Percentiles rank a stretch among this genome's conserved stretches.
These are phyloP conservation scores for Ectemnius cavifrons DNA, from an alignment of 2,888 invertebrate genomes.

Conservation along the genomic window DNA sequence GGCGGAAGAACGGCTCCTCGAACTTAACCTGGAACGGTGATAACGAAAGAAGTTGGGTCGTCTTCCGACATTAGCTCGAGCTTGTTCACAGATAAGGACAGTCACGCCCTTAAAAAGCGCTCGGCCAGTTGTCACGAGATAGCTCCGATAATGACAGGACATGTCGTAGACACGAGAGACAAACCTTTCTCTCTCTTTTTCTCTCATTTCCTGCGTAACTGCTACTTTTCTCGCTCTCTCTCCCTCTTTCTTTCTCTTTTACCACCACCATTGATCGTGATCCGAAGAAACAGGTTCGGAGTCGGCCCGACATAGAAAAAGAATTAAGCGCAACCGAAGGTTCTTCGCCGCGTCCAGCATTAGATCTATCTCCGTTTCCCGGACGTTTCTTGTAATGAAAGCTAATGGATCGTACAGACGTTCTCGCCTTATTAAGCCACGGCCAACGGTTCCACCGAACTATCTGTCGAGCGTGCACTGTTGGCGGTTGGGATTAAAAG, in stretches of 20 bases:
- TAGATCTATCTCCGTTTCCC: neutral
- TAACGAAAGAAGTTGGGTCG: slow-evolving; percentile 54
- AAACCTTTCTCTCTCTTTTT: slow-evolving; percentile 56
- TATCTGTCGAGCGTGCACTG: too few relatives aligned
- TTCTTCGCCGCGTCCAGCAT: neutral
- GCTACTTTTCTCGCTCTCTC: slow-evolving; percentile 44
- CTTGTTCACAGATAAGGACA: slow-evolving; percentile 71
- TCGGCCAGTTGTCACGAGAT: slow-evolving; percentile 67
- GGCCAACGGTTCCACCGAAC: neutral
- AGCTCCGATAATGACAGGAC: slow-evolving; percentile 69
- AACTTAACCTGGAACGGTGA: slow-evolving; percentile 32
- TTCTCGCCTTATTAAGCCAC: neutral
- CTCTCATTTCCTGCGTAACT: slow-evolving; percentile 43
- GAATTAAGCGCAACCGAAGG: slow-evolving; percentile 35
- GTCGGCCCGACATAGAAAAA: slow-evolving; percentile 38
- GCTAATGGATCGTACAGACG: neutral
- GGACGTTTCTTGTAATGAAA: neutral
- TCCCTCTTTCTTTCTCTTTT: slow-evolving; percentile 53
- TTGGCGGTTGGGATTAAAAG: too few relatives aligned
- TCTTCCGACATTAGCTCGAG: slow-evolving; percentile 72
- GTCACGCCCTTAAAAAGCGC: slow-evolving; percentile 66
- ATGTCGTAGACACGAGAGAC: slow-evolving; percentile 61
- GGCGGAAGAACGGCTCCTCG: slow-evolving; percentile 30
- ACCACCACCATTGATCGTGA: slow-evolving; percentile 41
- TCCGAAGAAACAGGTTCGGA: slow-evolving; percentile 43